Evolutionary conservation across 2,888 invertebrate genomes (phyloP).

Genomic region (Drosophila testacea): DNA sequence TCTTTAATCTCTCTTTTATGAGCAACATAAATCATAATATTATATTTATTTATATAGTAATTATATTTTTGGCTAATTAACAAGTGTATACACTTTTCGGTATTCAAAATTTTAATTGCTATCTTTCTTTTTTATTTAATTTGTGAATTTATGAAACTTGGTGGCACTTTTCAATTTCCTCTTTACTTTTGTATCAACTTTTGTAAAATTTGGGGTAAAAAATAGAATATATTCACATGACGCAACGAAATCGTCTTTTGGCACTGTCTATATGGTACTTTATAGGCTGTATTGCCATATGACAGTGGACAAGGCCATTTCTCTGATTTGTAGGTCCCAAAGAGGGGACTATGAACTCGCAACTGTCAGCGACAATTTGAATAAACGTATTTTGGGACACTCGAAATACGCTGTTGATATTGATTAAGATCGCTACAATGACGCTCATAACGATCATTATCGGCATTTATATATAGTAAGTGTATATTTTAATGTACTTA

Average conservation of each 20-base stretch:
- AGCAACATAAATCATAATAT: not conserved
- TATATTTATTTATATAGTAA: not conserved
- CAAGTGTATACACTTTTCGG: conserved; percentile 8
- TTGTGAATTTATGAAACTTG: conserved; percentile 9
- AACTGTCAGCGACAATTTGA: conserved; percentile 64
- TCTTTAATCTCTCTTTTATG: not conserved
- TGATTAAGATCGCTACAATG: conserved; percentile 56
- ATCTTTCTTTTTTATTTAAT: conserved; percentile 5
- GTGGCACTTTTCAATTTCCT: conserved; percentile 6
- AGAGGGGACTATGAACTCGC: conserved; percentile 34
- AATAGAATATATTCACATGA: conserved; percentile 39
- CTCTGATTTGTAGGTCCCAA: conserved; percentile 23
- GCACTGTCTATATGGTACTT: conserved; percentile 48
- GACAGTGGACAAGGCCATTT: conserved; percentile 70
- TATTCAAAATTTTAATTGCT: not conserved
- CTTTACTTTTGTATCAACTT: conserved; percentile 2
- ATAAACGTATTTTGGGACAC: conserved; percentile 70
- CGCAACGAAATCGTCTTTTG: conserved; percentile 57
- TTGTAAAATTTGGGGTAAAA: conserved; percentile 9
- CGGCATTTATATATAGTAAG: conserved; percentile 22
- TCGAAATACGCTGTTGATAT: conserved; percentile 51
- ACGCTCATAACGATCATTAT: conserved; percentile 65
- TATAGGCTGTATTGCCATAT: conserved; percentile 20
- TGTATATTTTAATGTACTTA: conserved; percentile 9
- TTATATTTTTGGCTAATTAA: not conserved